Base-by-base conservation (phyloP, 2,113 vertebrate species). In the Morone chrysops region DNA sequence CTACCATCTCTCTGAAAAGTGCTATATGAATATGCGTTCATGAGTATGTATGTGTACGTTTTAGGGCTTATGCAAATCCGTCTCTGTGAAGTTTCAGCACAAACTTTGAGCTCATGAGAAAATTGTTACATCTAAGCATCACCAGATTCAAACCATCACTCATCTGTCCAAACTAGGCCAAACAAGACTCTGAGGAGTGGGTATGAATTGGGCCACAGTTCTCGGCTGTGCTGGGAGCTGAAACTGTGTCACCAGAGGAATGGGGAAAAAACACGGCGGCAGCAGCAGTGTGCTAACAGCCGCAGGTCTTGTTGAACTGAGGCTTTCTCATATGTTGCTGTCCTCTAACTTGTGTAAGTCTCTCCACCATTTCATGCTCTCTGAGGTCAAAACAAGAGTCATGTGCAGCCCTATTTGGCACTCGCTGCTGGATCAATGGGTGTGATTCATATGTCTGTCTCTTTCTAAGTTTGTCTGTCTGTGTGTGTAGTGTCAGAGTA, bases 171-270 rank as follows among this genome's bases (percentile, higher is more conserved):
- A 94, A 90, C 70, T 86, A 85, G 92, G 91, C 87, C 91, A 84
- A 47, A 79, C 70, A 9, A 54, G 77, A 51, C 89, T 89, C 85
- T 4, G 72, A 83, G 89, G 89, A 84, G 76, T 25, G 45, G 60
- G 53, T 72, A 70, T 84, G 91, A 94, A 91, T 78, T 80, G 89
- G 92, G 92, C 86, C 89, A 90, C 91, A 91, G 89, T 90, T 87
- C 80, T 93, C 25, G 10, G 74, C 4, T 31, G 74, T 25, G 75
- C 85, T 75, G 63, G 67, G 76, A 93, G 86, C 70, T 78, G 81
- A 89, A 94, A 89, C 40, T 91, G 88, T 93, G 93, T 91, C 92
- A 92, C 68, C 14, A 9, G 47, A 87, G 78, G 80, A 76, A 73
- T 3, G 31, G 60, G 18, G 57, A 61, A 61, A 57, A 76, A 83